A percentile compares a stretch with the other conserved stretches of the same genome.
phyloP scores from a whole-genome alignment of 2,113 vertebrate genomes.

The Hemichromis elongatus region DNA sequence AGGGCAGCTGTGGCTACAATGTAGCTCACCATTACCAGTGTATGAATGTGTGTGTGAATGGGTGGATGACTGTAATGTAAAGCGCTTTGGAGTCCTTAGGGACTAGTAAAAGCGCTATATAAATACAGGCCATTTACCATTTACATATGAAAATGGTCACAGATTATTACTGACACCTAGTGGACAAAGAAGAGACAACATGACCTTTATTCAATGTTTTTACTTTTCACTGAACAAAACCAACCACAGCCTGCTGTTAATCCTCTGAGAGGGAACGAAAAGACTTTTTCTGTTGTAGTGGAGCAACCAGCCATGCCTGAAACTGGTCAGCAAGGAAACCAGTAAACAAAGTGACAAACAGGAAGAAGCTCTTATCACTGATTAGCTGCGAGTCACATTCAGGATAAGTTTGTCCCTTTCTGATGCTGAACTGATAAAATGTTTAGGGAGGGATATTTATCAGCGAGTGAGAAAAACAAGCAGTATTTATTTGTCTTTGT shows the following conservation, averaged over 20 bases:
- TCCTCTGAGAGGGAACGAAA: not conserved
- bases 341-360: not conserved
- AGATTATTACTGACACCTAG: not conserved
- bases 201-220: not conserved
- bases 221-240: not conserved
- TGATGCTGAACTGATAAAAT: not conserved
- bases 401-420: not conserved
- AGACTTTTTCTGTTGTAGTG: not conserved
- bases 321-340: not conserved
- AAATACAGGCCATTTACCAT: too few relatives aligned
- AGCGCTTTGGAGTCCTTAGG: too few relatives aligned
- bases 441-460: accelerated
- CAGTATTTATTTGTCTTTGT: not conserved
- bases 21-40: too few relatives aligned
- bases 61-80: too few relatives aligned
- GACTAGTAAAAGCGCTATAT: too few relatives aligned
- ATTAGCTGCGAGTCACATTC: not conserved
- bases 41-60: too few relatives aligned
- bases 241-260: not conserved
- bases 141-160: not conserved
- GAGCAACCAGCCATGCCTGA: not conserved
- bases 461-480: not conserved
- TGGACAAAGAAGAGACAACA: not conserved
- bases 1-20: too few relatives aligned
- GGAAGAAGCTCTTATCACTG: not conserved